Evolutionary conservation across 2,888 invertebrate genomes (phyloP).

Genomic region (Drosophila atripex): DNA sequence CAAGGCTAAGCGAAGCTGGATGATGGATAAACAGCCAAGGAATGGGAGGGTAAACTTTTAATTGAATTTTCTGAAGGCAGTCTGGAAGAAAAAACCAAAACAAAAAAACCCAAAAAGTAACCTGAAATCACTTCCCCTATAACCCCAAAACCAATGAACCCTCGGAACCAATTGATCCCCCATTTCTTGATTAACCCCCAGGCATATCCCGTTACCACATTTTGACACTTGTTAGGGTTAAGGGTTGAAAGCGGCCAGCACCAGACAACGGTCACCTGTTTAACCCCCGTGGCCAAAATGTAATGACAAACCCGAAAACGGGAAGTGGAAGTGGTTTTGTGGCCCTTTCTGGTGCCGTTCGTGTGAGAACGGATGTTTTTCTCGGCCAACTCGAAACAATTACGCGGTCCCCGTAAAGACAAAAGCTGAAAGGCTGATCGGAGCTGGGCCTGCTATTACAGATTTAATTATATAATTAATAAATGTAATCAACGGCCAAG

Average conservation of each 20-base stretch:
- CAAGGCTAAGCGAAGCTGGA: slow-evolving; percentile 17
- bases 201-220: slow-evolving; percentile 38
- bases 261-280: slow-evolving; percentile 29
- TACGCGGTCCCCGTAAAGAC: slow-evolving; percentile 52
- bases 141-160: slow-evolving; percentile 25
- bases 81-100: background rate
- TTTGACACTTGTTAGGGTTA: slow-evolving; percentile 58
- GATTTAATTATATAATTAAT: slow-evolving; percentile 81
- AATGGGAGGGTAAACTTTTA: slow-evolving; percentile 19
- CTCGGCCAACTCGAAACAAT: slow-evolving; percentile 58
- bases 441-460: slow-evolving; percentile 65
- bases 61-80: slow-evolving; percentile 20
- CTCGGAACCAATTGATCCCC: slow-evolving; percentile 23
- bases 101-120: background rate
- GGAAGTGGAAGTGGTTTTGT: slow-evolving; percentile 78
- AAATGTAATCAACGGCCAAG: slow-evolving; percentile 73
- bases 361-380: slow-evolving; percentile 75
- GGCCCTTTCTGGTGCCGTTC: slow-evolving; percentile 11
- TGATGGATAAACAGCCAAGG: slow-evolving; percentile 12
- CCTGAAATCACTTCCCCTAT: slow-evolving; percentile 16
- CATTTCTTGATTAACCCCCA: slow-evolving; percentile 25
- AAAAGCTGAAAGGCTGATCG: slow-evolving; percentile 10
- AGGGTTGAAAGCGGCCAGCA: slow-evolving; percentile 57
- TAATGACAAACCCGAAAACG: slow-evolving; percentile 43
- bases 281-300: slow-evolving; percentile 18